Percentiles rank a stretch among this genome's conserved stretches.
These are phyloP conservation scores for Sialia sialis DNA, from an alignment of 2,113 vertebrate genomes.

Conservation along the genomic window DNA sequence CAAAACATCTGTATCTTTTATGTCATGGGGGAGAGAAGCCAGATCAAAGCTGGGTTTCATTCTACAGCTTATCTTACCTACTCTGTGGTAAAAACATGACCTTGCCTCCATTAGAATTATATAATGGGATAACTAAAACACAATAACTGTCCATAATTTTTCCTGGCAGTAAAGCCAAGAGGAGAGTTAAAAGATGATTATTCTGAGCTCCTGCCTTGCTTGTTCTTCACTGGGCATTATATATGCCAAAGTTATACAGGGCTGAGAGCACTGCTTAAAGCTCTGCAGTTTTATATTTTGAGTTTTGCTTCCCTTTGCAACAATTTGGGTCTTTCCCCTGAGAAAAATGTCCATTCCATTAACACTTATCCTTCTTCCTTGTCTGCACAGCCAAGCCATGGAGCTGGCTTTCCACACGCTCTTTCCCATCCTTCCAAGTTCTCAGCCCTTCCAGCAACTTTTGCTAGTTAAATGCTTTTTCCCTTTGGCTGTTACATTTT, in stretches of 20 bases:
- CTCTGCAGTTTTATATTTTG: background rate
- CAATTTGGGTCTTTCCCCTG: background rate
- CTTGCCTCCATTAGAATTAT: background rate
- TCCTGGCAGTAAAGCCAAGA: background rate
- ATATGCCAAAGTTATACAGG: background rate
- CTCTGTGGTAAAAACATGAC: background rate
- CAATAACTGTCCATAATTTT: background rate
- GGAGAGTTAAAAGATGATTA: background rate
- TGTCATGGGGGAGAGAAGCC: background rate
- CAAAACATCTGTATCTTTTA: background rate
- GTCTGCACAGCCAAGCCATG: background rate
- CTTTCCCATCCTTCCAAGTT: background rate
- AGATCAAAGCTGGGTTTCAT: background rate
- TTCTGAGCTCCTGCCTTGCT: background rate
- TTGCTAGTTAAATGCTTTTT: background rate
- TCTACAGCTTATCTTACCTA: background rate
- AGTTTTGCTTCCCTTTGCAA: background rate
- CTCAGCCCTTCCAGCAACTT: background rate
- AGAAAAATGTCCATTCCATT: background rate
- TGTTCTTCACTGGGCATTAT: background rate
- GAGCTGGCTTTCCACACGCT: background rate
- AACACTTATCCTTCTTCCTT: background rate
- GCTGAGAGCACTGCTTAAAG: background rate
- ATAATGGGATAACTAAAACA: background rate
- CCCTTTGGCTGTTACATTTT: conserved; percentile 67